These are phyloP conservation scores for Anseranas semipalmata DNA, from an alignment of 2,113 vertebrate genomes.

Conservation along the genomic window DNA sequence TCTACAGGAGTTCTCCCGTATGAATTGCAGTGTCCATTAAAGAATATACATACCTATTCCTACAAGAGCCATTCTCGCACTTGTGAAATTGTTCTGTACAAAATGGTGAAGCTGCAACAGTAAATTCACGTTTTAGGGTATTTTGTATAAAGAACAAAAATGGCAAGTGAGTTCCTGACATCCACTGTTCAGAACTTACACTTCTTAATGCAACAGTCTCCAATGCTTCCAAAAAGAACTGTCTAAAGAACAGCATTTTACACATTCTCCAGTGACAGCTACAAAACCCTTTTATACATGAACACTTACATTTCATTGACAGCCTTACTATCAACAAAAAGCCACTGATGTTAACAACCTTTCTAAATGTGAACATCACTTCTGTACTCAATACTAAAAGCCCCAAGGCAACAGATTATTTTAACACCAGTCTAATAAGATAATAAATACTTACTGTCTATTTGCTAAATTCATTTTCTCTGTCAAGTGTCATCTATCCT, in stretches of 20 bases:
- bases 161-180: not conserved
- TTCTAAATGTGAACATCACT: not conserved
- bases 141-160: not conserved
- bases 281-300: not conserved
- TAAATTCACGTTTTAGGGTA: constrained; percentile 30
- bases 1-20: not conserved
- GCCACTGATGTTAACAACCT: not conserved
- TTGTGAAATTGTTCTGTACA: constrained; percentile 89
- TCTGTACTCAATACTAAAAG: not conserved
- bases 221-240: not conserved
- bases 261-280: not conserved
- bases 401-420: not conserved
- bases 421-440: not conserved
- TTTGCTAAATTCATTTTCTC: not conserved
- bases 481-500: not conserved
- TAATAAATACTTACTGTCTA: not conserved
- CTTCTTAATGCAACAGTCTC: not conserved
- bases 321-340: not conserved
- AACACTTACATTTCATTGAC: not conserved
- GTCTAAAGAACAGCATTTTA: not conserved
- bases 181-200: not conserved
- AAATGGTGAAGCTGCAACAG: constrained; percentile 85
- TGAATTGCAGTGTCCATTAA: not conserved
- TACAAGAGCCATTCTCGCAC: constrained; percentile 90
- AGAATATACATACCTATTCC: constrained; percentile 85